Conservation (phyloP, 2,888 invertebrate species). For the Furcula furcula region DNA sequence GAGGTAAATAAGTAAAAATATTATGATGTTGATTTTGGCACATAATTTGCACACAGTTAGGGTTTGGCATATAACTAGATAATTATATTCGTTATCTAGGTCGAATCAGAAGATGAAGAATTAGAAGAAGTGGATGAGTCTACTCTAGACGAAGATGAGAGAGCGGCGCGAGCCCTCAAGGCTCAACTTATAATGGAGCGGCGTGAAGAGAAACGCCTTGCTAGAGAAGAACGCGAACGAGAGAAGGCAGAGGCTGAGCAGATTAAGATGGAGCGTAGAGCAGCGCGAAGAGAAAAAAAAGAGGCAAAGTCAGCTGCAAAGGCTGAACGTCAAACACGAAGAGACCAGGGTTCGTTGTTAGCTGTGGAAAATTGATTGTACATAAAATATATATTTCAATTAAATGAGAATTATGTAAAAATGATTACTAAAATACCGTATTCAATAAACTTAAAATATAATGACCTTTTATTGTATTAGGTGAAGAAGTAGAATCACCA, state of each 20-base stretch:
- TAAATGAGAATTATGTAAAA: too few species aligned
- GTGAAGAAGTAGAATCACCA: conserved; percentile 67
- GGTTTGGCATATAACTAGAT: too few species aligned
- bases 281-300: conserved; percentile 51
- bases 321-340: conserved; percentile 48
- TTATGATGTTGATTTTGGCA: too few species aligned
- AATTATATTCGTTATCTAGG: conserved; percentile 40
- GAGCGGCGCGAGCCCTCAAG: conserved; percentile 51
- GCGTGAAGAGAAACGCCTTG: conserved; percentile 48
- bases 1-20: too few species aligned
- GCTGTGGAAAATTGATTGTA: too few species aligned
- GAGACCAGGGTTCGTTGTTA: conserved; percentile 68
- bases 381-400: too few species aligned
- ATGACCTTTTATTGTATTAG: too few species aligned
- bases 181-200: conserved; percentile 40
- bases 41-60: too few species aligned
- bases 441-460: too few species aligned
- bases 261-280: conserved; percentile 58
- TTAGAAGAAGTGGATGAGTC: conserved; percentile 68
- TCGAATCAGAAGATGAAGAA: conserved; percentile 51
- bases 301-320: conserved; percentile 55
- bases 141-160: conserved; percentile 67
- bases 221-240: conserved; percentile 46
- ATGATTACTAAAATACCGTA: neutral
- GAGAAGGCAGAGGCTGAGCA: conserved; percentile 47